Base-by-base conservation (phyloP, 2,797 vertebrate genomes). In the Gouania willdenowi region DNA sequence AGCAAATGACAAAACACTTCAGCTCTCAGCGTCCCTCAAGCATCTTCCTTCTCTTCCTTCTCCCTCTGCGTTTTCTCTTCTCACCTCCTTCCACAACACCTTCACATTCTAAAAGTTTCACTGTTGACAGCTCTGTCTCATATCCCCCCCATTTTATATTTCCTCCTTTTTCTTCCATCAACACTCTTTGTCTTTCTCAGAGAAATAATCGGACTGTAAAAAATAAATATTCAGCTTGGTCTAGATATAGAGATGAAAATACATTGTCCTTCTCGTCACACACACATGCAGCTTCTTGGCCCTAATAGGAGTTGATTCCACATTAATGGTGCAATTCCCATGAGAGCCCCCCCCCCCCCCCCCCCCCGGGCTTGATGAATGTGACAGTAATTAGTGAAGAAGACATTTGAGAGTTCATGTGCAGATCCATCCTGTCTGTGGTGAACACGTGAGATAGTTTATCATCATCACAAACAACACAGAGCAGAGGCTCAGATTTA, bases 211-310 rank as follows among this genome's bases (percentile, higher is more conserved):
- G 89, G 93, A 97, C 94, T 97, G 95, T 93, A 98, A 98, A 98
- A n/a, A 98, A 98, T 97, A 97, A 97, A 97, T 94, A 97, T 95
- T 94, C 94, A 96, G 95, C 94, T 97, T 97, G 93, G 92, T 97
- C 93, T 98, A 98, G 98, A 98, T 97, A 97, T 97, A 97, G 93
- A 92, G 92, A 92, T 96, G 93, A 95, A 98, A 95, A 93, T 88
- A 89, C 92, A 92, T 90, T 93, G 94, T 94, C 92, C 92, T 92
- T 93, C 90, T 93, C 91, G 92, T 92, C 58, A 33, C 31, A 16
- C 20, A 18, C 39, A 18, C 44, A 13, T 41, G 10, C 58, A 44
- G 63, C 50, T 60, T 44, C 30, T 58, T 8, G 10, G 64, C 58
- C 55, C 68, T 95, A 94, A 95, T 94, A 94, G 93, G 91, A 92